These are phyloP conservation scores for Corythaeola cristata DNA, from an alignment of 2,113 vertebrate species.

Conservation along the genomic window DNA sequence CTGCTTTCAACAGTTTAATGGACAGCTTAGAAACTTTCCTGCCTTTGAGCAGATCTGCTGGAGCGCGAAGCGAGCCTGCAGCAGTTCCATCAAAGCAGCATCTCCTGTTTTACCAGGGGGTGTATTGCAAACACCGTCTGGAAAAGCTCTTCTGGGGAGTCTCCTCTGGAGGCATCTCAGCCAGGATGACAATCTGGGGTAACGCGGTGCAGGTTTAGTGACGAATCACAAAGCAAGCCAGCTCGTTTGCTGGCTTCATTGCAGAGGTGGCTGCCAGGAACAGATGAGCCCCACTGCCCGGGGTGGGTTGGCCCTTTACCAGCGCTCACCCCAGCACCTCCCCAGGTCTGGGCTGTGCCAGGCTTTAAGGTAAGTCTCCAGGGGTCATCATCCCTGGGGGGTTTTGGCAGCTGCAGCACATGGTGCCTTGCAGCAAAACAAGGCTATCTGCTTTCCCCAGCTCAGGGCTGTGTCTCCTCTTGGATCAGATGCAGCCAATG, in stretches of 20 bases:
- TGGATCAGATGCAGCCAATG: not conserved
- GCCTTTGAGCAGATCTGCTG: not conserved
- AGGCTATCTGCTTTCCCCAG: not conserved
- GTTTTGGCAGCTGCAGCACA: not conserved
- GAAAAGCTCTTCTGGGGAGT: not conserved
- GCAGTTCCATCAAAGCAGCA: not conserved
- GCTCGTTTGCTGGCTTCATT: not conserved
- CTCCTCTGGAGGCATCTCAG: not conserved
- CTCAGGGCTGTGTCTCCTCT: not conserved
- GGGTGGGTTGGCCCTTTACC: rapidly evolving
- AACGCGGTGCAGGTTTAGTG: rapidly evolving
- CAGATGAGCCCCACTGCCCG: rapidly evolving
- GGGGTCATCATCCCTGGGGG: not conserved
- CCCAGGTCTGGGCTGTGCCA: not conserved
- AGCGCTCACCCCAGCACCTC: not conserved
- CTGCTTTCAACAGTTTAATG: not conserved
- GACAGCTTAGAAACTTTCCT: not conserved
- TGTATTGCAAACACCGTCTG: not conserved
- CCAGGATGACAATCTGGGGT: not conserved
- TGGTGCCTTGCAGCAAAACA: not conserved
- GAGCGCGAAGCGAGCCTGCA: rapidly evolving
- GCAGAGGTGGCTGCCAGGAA: not conserved
- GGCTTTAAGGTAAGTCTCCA: not conserved
- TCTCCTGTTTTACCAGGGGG: not conserved
- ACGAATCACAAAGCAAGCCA: not conserved